These are phyloP conservation scores for Spatulosminthurus flaviceps DNA, from an alignment of 2,888 invertebrate species.

Conservation along the genomic window DNA sequence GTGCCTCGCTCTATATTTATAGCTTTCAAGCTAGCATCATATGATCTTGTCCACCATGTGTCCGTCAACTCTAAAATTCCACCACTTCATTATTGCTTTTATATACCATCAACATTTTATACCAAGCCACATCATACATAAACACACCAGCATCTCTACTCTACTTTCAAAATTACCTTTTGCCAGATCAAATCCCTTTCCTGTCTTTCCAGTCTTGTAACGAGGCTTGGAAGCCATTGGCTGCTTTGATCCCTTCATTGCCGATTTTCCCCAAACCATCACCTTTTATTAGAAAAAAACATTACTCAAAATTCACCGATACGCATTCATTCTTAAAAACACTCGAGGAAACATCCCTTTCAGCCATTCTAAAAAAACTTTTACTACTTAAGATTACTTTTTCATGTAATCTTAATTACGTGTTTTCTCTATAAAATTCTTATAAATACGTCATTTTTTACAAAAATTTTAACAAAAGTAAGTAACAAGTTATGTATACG, in stretches of 20 bases:
- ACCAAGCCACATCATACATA: too few relatives aligned
- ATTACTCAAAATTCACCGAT: too few relatives aligned
- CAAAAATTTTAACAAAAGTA: too few relatives aligned
- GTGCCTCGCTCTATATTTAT: slow-evolving; percentile 63
- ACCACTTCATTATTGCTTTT: background rate
- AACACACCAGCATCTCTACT: too few relatives aligned
- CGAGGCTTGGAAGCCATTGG: slow-evolving; percentile 83
- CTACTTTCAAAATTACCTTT: slow-evolving; percentile 65
- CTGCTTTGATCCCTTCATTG: slow-evolving; percentile 76
- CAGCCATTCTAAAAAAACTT: too few relatives aligned
- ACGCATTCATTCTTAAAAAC: too few relatives aligned
- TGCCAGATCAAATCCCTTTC: slow-evolving; percentile 80
- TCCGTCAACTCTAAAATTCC: slow-evolving; percentile 54
- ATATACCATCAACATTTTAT: too few relatives aligned
- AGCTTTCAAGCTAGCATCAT: slow-evolving; percentile 59
- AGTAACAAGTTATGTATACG: background rate
- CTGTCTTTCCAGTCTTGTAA: slow-evolving; percentile 80
- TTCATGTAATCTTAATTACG: too few relatives aligned
- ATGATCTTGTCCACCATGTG: slow-evolving; percentile 61
- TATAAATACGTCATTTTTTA: too few relatives aligned
- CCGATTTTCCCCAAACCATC: slow-evolving; percentile 85
- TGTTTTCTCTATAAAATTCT: too few relatives aligned
- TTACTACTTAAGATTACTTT: too few relatives aligned
- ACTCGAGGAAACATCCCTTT: too few relatives aligned
- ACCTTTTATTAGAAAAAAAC: slow-evolving; percentile 69